Percentiles rank a stretch among this genome's conserved stretches.
Evolutionary conservation across 2,888 invertebrate species (phyloP).

Genomic region (Xanthia icteritia): DNA sequence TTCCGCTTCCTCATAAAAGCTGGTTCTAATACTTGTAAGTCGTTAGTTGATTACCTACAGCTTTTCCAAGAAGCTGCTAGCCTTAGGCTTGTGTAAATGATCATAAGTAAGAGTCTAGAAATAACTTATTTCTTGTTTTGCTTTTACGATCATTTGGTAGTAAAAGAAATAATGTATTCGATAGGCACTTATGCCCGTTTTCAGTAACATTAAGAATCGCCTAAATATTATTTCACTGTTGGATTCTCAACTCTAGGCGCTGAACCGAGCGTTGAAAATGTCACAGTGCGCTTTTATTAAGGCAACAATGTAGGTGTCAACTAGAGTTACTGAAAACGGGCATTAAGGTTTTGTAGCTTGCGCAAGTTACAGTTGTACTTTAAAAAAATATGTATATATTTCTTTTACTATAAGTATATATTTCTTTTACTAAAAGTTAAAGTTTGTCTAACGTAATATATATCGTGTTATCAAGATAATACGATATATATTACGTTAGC

Average conservation of each 20-base stretch:
- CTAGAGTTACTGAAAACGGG: not conserved
- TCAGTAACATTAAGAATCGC: not conserved
- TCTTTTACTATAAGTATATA: too few species aligned
- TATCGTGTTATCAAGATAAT: not conserved
- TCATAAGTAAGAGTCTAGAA: slow-evolving; percentile 23
- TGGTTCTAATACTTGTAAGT: slow-evolving; percentile 48
- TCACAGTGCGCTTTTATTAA: not conserved
- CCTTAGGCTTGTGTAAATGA: slow-evolving; percentile 33
- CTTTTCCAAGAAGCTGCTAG: slow-evolving; percentile 49
- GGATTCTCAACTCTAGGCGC: not conserved
- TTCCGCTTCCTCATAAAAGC: slow-evolving; percentile 77
- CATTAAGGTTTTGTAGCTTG: not conserved
- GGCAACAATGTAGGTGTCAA: not conserved
- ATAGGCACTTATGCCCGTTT: not conserved
- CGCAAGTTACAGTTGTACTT: too few species aligned
- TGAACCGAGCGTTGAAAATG: not conserved
- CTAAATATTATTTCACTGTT: not conserved
- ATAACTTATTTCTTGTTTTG: slow-evolving; percentile 20
- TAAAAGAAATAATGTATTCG: not conserved
- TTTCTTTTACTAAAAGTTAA: too few species aligned
- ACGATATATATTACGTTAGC: too few species aligned
- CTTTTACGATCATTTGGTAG: not conserved
- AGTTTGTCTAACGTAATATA: not conserved
- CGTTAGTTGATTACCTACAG: slow-evolving; percentile 38
- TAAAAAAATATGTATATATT: not conserved